Percentiles rank a stretch among this genome's conserved stretches.
phyloP scores from a whole-genome alignment of 2,797 vertebrate species.

The Natrix natrix region DNA sequence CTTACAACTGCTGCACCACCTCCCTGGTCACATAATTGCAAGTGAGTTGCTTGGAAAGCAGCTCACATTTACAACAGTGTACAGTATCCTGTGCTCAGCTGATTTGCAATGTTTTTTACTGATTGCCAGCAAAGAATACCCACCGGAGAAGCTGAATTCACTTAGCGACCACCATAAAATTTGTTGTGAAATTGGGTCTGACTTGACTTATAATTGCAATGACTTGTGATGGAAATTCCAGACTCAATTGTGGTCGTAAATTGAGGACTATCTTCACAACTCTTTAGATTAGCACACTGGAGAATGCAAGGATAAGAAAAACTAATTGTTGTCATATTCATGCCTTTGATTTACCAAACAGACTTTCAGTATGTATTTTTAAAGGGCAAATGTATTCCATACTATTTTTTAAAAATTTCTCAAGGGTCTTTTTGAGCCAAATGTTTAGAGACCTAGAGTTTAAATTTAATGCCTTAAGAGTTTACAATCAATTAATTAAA shows the following conservation, averaged over 20 bases:
- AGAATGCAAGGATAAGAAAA: background rate
- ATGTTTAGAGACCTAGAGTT: constrained; percentile 10
- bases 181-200: background rate
- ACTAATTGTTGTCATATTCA: background rate
- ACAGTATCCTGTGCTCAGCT: background rate
- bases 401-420: constrained; percentile 44
- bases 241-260: background rate
- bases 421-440: background rate
- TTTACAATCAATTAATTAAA: constrained; percentile 62
- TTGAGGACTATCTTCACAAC: background rate
- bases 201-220: background rate
- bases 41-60: background rate
- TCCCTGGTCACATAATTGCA: background rate
- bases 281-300: background rate
- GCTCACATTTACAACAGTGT: background rate
- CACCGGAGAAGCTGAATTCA: background rate
- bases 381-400: constrained; percentile 25
- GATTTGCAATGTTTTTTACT: background rate
- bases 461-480: constrained; percentile 54
- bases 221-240: background rate
- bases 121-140: background rate
- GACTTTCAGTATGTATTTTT: constrained; percentile 42
- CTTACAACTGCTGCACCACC: background rate
- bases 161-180: background rate
- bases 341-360: background rate